Percentiles rank a stretch among this genome's conserved stretches.
Conservation (phyloP, 2,888 invertebrate species). For the Epistrophe grossulariae region DNA sequence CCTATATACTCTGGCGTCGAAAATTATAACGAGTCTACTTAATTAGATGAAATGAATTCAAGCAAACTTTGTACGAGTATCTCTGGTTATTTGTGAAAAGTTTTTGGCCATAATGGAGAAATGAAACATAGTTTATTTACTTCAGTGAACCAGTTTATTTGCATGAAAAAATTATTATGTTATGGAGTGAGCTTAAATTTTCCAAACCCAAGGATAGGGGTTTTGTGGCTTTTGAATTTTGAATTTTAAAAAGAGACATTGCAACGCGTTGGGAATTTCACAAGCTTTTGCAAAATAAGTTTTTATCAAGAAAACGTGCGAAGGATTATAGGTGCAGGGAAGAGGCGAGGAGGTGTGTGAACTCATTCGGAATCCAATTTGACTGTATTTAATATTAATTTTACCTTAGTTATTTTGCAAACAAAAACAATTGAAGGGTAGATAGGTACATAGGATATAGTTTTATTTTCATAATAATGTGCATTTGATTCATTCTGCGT, state of each 20-base stretch:
- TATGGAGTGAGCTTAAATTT: constrained; percentile 14
- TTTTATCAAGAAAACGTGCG: background rate
- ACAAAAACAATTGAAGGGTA: too few species aligned
- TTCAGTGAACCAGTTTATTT: constrained; percentile 31
- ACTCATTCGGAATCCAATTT: background rate
- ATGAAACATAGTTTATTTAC: constrained; percentile 43
- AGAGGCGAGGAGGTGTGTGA: background rate
- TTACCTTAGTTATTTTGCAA: too few species aligned
- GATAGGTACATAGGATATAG: too few species aligned
- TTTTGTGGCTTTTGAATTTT: constrained; percentile 26
- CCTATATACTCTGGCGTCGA: constrained; percentile 32
- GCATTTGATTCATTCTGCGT: too few species aligned
- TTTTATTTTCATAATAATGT: too few species aligned
- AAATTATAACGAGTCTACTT: constrained; percentile 65
- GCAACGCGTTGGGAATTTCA: background rate
- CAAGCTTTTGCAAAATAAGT: background rate
- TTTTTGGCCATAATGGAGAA: constrained; percentile 50
- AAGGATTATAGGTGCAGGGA: background rate
- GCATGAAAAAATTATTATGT: constrained; percentile 27
- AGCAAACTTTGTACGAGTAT: constrained; percentile 23
- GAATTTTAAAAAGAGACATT: background rate
- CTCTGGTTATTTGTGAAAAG: constrained; percentile 53
- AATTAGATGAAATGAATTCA: constrained; percentile 66
- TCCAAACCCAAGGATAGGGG: background rate
- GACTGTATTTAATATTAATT: too few species aligned